A percentile compares a stretch with the other conserved stretches of the same genome.
Conservation (phyloP, 1,140 invertebrate species). For the Palaemon carinicauda region DNA sequence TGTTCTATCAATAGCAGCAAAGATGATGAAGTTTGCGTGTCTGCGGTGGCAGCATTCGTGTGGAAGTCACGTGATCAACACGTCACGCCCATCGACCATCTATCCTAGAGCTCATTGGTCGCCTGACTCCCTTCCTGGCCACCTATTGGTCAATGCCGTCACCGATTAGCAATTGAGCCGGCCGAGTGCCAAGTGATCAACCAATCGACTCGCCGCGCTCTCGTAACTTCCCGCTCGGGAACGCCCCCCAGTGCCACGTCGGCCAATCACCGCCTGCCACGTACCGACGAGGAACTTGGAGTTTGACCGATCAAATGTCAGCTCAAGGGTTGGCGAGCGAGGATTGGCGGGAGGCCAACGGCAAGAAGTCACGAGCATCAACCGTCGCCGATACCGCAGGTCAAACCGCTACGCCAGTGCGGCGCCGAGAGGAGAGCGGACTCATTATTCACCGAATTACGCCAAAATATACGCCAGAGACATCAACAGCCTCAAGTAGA, state of each 20-base stretch:
- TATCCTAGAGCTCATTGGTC: conserved; percentile 47
- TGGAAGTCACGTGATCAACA: conserved; percentile 27
- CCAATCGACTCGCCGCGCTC: background rate
- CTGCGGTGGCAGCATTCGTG: background rate
- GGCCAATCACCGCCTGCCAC: conserved; percentile 10
- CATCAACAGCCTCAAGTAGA: no score
- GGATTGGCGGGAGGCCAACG: conserved; percentile 36
- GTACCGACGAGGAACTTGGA: conserved; percentile 37
- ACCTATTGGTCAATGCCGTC: conserved; percentile 22
- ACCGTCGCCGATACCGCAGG: background rate
- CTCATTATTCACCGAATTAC: background rate
- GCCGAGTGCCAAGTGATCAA: conserved; percentile 38
- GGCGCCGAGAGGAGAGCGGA: background rate
- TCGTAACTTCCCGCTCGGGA: background rate
- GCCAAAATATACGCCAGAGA: background rate
- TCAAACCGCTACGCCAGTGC: background rate
- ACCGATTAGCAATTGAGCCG: conserved; percentile 44
- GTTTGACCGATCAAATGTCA: conserved; percentile 56
- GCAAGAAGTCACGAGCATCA: conserved; percentile 36
- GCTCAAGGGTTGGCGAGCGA: conserved; percentile 44
- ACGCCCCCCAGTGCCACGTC: conserved; percentile 35
- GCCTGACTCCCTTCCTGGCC: conserved; percentile 32
- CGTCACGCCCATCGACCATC: conserved; percentile 42
- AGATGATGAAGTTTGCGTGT: background rate
- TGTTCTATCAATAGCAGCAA: no score